Percentiles rank a stretch among this genome's conserved stretches.
Conservation (phyloP, 2,888 invertebrate species). For the Serripes groenlandicus region DNA sequence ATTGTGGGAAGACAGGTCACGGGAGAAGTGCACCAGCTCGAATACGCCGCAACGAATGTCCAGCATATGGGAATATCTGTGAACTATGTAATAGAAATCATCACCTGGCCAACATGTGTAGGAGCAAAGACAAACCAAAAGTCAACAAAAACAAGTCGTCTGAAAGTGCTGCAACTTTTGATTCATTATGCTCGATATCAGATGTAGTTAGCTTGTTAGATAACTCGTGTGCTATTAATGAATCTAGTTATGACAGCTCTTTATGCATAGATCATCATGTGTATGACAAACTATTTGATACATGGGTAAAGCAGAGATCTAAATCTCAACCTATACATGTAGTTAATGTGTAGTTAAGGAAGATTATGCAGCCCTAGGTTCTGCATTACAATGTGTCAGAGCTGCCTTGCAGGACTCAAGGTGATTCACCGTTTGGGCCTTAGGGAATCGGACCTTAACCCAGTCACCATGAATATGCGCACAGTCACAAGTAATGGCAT, state of each 20-base stretch:
- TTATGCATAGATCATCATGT: slow-evolving; percentile 66
- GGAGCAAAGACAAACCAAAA: slow-evolving; percentile 45
- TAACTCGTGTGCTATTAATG: neutral
- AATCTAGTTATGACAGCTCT: neutral
- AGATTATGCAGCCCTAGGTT: slow-evolving; percentile 61
- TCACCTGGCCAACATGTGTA: slow-evolving; percentile 44
- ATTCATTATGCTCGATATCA: slow-evolving; percentile 18
- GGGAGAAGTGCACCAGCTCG: slow-evolving; percentile 41
- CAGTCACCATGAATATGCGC: slow-evolving; percentile 74
- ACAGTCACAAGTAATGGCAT: slow-evolving; percentile 72
- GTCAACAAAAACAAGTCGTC: neutral
- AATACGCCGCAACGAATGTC: slow-evolving; percentile 37
- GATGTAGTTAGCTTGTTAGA: neutral
- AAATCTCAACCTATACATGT: slow-evolving; percentile 62
- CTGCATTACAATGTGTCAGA: slow-evolving; percentile 60
- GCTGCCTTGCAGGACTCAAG: slow-evolving; percentile 69
- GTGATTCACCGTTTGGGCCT: slow-evolving; percentile 65
- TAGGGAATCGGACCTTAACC: slow-evolving; percentile 64
- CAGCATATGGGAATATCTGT: slow-evolving; percentile 63
- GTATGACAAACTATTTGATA: slow-evolving; percentile 56
- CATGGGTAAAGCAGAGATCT: slow-evolving; percentile 52
- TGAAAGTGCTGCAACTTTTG: slow-evolving; percentile 13
- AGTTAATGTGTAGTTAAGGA: slow-evolving; percentile 25
- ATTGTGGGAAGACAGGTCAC: slow-evolving; percentile 60
- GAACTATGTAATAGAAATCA: slow-evolving; percentile 41